Base-by-base conservation (phyloP, 2,797 vertebrate genomes). In the Perodicticus potto region DNA sequence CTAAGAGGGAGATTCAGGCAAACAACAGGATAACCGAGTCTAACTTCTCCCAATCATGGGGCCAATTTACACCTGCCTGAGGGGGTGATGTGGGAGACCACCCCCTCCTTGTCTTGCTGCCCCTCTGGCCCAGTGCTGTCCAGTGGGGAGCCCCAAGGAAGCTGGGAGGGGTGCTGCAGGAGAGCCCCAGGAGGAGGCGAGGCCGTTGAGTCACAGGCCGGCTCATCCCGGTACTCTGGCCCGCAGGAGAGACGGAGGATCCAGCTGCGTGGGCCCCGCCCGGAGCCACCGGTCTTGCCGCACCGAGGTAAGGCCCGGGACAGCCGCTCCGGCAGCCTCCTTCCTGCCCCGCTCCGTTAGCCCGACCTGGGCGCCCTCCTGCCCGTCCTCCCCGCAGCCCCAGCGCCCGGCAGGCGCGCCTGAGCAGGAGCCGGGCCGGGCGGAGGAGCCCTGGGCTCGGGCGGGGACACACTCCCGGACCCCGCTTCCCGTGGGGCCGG, bases 201-300 rank as follows among this genome's bases (percentile, higher is more conserved):
- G 65, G 17, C 22, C 4, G 19, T 43, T 7, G 34, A 73, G n/a
- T 73, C 2, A 2, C 2, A 2, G 77, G 81, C 34, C 10, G 5
- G 55, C 17, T 43, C 81, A 72, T 92, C 32, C 69, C 17, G 1
- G 57, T 81, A 10, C 65, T 93, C 77, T 98, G 23, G 1, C 92
- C 96, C 97, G 83, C 98, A 99, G 99, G 98, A 97, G 98, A 90
- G 99, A 99, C 88, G 99, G 99, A 95, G 98, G 99, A 92, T 98
- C 99, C 96, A 99, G 98, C 98, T 99, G 99, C 89, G 98, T 99
- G 92, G 99, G 99, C 84, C 99, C 99, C 37, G 94, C 98, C 53
- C 99, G 98, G 98, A 99, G 98, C 45, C 99, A 99, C 97, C 99
- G 97, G 72, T 99, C 99, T 20, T 99, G 99, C 98, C 99, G 99